Percentiles rank a stretch among this genome's conserved stretches.
These are phyloP conservation scores for Oedothorax gibbosus DNA, from an alignment of 1,140 invertebrate species.

Conservation along the genomic window DNA sequence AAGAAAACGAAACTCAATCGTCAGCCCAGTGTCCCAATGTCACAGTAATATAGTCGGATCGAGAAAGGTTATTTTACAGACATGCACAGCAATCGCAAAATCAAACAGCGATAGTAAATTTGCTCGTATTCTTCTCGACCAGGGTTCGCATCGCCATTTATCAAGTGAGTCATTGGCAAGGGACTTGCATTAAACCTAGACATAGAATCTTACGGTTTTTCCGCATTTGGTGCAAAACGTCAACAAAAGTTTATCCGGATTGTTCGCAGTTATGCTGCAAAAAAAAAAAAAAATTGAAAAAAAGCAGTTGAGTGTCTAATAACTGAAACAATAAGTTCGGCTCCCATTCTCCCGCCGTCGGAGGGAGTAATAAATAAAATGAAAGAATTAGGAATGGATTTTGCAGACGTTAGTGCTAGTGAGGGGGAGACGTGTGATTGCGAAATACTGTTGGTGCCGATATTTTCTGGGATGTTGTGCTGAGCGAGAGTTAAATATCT, in stretches of 20 bases:
- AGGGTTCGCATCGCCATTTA: background rate
- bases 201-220: background rate
- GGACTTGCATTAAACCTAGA: background rate
- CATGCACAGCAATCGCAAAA: background rate
- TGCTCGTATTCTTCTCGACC: background rate
- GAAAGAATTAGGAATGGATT: background rate
- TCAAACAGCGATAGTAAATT: background rate
- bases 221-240: background rate
- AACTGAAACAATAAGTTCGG: constrained; percentile 6
- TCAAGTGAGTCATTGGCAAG: background rate
- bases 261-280: background rate
- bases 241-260: background rate
- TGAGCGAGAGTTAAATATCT: background rate
- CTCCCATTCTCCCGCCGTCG: background rate
- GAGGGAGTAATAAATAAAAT: constrained; percentile 3
- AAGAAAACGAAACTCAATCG: background rate
- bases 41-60: background rate
- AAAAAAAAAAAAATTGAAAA: background rate
- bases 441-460: background rate
- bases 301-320: background rate
- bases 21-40: background rate
- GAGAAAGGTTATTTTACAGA: background rate
- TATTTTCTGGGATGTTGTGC: background rate
- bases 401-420: background rate
- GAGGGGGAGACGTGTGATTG: background rate